Percentiles rank a stretch among this genome's conserved stretches.
Conservation (phyloP, 2,797 vertebrate genomes). For the Brachyalestes nurse region DNA sequence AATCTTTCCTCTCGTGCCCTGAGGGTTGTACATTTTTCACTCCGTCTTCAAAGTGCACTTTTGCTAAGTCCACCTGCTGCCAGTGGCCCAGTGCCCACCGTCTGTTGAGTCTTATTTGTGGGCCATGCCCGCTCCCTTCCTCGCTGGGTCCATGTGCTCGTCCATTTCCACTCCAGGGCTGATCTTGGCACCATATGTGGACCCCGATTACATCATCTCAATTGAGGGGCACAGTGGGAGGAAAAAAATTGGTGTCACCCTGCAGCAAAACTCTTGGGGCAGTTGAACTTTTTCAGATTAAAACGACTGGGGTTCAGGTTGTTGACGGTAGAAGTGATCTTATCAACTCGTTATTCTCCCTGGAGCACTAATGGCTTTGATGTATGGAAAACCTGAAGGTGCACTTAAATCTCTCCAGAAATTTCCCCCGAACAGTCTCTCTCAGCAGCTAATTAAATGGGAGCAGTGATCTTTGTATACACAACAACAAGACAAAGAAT, state of each 20-base stretch:
- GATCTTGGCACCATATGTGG: conserved; percentile 27
- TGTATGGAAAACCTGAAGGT: conserved; percentile 16
- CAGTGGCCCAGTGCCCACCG: conserved; percentile 77
- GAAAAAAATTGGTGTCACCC: conserved; percentile 16
- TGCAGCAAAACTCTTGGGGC: neutral
- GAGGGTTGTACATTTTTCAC: conserved; percentile 59
- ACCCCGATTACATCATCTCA: conserved; percentile 39
- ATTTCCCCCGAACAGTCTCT: conserved; percentile 15
- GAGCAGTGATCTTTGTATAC: conserved; percentile 66
- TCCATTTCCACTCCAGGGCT: conserved; percentile 36
- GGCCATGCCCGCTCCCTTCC: conserved; percentile 55
- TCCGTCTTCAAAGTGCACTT: conserved; percentile 66
- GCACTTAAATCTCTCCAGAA: neutral
- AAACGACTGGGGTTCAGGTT: conserved; percentile 11
- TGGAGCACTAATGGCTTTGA: neutral
- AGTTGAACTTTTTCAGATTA: conserved; percentile 23
- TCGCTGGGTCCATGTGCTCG: conserved; percentile 58
- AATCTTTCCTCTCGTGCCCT: conserved; percentile 44
- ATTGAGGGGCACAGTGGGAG: neutral
- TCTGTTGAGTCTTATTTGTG: conserved; percentile 81
- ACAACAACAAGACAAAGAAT: conserved; percentile 69
- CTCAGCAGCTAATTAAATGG: conserved; percentile 33
- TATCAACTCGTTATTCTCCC: conserved; percentile 24
- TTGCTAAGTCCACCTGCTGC: conserved; percentile 75
- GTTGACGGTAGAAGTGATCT: conserved; percentile 37